These are phyloP conservation scores for Spicauda simplicius DNA, from an alignment of 2,888 invertebrate genomes.

Conservation along the genomic window DNA sequence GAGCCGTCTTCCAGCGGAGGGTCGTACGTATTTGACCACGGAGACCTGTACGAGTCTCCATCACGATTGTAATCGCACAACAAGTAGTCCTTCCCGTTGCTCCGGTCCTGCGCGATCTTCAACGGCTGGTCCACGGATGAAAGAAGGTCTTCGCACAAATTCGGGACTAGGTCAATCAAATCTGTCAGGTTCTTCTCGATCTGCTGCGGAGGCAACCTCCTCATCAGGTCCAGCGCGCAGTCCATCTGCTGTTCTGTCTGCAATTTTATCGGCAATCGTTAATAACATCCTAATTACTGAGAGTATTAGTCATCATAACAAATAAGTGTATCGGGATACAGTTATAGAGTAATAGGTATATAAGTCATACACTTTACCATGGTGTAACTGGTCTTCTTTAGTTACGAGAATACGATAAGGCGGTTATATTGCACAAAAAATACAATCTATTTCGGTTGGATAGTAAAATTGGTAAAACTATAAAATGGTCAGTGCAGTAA, in stretches of 20 bases:
- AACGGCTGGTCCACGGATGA: conserved; percentile 99
- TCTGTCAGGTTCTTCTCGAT: conserved; percentile 99
- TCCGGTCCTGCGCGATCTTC: conserved; percentile 98
- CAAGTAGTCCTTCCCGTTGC: conserved; percentile 97
- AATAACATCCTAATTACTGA: conserved; percentile 53
- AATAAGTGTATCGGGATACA: conserved; percentile 48
- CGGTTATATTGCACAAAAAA: conserved; percentile 18
- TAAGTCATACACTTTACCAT: conserved; percentile 46
- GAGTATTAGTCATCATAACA: conserved; percentile 81
- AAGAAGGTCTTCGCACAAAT: conserved; percentile 97
- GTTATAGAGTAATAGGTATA: conserved; percentile 42
- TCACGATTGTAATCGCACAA: conserved; percentile 99
- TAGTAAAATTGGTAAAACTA: conserved; percentile 34
- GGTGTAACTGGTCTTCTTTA: conserved; percentile 19
- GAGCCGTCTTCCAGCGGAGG: conserved; percentile 99
- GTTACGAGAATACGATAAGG: conserved; percentile 19
- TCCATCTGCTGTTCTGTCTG: conserved; percentile 99
- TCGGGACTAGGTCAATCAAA: conserved; percentile 98
- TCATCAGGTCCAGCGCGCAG: conserved; percentile 99
- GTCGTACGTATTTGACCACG: conserved; percentile 99
- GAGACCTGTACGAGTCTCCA: conserved; percentile 99
- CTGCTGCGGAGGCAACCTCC: conserved; percentile 99
- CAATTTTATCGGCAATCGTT: conserved; percentile 53
- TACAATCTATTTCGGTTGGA: conserved; percentile 21
- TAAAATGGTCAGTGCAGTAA: conserved; percentile 33